Evolutionary conservation across 2,888 invertebrate genomes (phyloP).

Genomic region (Parapristionchus giblindavisi): DNA sequence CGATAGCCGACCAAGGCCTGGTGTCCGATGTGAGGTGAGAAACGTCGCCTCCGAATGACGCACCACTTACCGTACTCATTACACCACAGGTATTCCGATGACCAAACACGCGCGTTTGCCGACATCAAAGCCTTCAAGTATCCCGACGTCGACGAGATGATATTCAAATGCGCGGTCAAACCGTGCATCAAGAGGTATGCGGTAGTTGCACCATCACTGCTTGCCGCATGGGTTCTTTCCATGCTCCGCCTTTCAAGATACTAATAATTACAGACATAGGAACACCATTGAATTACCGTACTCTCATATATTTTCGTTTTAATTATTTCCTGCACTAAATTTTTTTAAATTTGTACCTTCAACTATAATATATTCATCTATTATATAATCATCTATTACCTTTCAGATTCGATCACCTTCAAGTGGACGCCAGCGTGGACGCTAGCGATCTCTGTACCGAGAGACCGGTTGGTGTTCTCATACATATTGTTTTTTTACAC

Average conservation of each 20-base stretch:
- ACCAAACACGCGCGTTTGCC: constrained; percentile 47
- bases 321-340: too few relatives aligned
- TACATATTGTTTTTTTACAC: too few relatives aligned
- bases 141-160: constrained; percentile 55
- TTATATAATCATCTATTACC: neutral
- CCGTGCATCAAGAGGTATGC: constrained; percentile 43
- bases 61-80: neutral
- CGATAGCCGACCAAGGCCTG: constrained; percentile 39
- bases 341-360: neutral
- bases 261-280: too few relatives aligned
- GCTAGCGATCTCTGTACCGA: neutral
- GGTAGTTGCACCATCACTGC: neutral
- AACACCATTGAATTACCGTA: too few relatives aligned
- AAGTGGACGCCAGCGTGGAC: neutral
- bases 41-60: neutral
- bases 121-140: constrained; percentile 56
- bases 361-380: neutral
- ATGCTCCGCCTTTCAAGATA: too few relatives aligned
- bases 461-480: constrained; percentile 14
- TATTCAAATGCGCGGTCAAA: constrained; percentile 54
- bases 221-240: too few relatives aligned
- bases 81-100: constrained; percentile 41
- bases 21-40: constrained; percentile 35
- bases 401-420: constrained; percentile 31
- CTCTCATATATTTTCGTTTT: constrained; percentile 1